phyloP scores from a whole-genome alignment of 2,113 vertebrate species.

The Malaclemys terrapin region DNA sequence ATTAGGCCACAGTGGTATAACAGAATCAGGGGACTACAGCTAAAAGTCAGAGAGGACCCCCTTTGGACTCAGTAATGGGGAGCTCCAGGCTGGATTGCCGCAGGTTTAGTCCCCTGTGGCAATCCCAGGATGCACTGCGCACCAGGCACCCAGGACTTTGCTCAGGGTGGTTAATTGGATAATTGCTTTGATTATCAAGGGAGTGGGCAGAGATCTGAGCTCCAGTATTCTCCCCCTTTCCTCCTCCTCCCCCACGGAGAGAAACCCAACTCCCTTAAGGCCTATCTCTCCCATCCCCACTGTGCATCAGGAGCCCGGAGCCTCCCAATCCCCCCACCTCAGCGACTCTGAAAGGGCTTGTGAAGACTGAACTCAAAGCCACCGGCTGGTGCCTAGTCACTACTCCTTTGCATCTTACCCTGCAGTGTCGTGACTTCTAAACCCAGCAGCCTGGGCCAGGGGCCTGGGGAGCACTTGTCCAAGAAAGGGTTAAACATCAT shows the following conservation, averaged over 20 bases:
- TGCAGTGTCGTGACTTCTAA: neutral
- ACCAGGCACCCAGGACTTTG: neutral
- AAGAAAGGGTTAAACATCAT: no score
- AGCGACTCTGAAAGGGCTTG: constrained; percentile 41
- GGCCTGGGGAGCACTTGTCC: no score
- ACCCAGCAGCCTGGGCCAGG: neutral
- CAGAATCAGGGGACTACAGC: neutral
- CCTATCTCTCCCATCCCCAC: neutral
- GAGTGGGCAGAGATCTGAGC: neutral
- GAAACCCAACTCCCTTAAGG: neutral
- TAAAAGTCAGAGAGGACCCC: neutral
- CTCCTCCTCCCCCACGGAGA: neutral
- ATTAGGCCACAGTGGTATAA: neutral
- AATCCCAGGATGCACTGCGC: neutral
- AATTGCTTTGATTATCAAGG: neutral
- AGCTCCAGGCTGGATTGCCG: no score
- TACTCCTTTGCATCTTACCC: neutral
- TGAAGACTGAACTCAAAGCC: constrained; percentile 58
- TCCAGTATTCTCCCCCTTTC: neutral
- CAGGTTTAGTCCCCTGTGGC: no score
- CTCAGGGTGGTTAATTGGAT: neutral
- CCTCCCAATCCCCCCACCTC: constrained; percentile 50
- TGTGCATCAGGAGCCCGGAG: constrained; percentile 57
- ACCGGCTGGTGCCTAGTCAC: constrained; percentile 30
- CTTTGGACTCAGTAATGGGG: neutral